Conservation (phyloP, 1,140 invertebrate species). For the Pseudomyrmex sp. region DNA sequence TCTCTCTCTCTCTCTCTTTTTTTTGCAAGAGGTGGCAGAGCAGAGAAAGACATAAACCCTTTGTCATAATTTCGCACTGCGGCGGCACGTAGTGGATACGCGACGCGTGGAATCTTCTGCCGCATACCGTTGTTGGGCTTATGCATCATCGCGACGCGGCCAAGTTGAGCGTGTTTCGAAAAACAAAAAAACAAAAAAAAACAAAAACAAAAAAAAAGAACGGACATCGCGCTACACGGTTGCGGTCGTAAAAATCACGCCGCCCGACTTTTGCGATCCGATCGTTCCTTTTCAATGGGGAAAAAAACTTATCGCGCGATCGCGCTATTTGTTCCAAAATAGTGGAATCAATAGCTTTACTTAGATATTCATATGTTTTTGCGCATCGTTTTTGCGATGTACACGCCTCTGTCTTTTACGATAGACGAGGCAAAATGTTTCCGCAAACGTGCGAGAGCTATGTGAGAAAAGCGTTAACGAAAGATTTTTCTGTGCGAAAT, state of each 20-base stretch:
- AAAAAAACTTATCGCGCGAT: background rate
- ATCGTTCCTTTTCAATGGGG: background rate
- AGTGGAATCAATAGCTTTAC: too few species aligned
- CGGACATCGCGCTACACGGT: background rate
- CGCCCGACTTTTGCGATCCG: background rate
- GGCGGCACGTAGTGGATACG: slow-evolving; percentile 62
- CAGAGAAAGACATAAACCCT: slow-evolving; percentile 58
- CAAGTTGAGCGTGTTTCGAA: slow-evolving; percentile 38
- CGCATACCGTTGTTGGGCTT: slow-evolving; percentile 54
- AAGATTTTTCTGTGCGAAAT: too few species aligned
- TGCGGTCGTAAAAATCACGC: slow-evolving; percentile 38
- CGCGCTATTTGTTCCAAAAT: too few species aligned
- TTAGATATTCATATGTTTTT: too few species aligned
- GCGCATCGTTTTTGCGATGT: too few species aligned
- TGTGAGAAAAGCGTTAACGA: background rate
- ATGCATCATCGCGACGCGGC: slow-evolving; percentile 66
- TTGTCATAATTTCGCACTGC: slow-evolving; percentile 70
- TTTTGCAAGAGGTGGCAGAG: slow-evolving; percentile 32
- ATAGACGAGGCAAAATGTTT: background rate
- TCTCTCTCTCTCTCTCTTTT: background rate
- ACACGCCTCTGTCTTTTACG: too few species aligned
- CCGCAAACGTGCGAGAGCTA: background rate
- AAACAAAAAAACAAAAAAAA: background rate
- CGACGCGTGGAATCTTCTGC: slow-evolving; percentile 65
- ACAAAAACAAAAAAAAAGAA: background rate